Evolutionary conservation across 2,888 invertebrate species (phyloP).

Genomic region (Plagiodera versicolora): DNA sequence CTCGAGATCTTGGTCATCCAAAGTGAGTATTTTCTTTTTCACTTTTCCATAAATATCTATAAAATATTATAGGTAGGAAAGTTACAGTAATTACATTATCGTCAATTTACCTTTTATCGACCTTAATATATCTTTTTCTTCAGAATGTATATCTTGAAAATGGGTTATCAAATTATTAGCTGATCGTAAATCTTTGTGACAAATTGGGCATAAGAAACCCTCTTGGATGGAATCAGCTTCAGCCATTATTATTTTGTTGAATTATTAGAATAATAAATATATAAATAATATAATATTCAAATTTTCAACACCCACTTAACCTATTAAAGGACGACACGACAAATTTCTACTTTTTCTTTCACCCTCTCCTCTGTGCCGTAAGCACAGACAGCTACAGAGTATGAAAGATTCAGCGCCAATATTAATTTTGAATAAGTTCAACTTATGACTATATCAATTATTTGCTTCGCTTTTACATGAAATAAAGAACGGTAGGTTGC

Average conservation of each 20-base stretch:
- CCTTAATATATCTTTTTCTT: constrained; percentile 81
- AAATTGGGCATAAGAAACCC: constrained; percentile 95
- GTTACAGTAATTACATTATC: background rate
- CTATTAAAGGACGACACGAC: background rate
- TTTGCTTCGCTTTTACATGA: too few species aligned
- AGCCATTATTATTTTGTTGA: constrained; percentile 30
- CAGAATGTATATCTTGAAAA: constrained; percentile 86
- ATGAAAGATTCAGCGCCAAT: too few species aligned
- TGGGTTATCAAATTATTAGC: constrained; percentile 81
- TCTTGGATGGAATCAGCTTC: constrained; percentile 65
- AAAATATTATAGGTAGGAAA: constrained; percentile 25
- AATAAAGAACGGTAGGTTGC: too few species aligned
- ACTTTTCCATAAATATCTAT: constrained; percentile 80
- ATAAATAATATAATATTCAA: background rate
- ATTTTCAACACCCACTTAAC: background rate
- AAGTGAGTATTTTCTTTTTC: constrained; percentile 81
- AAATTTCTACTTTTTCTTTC: too few species aligned
- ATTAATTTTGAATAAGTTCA: too few species aligned
- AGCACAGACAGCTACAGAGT: too few species aligned
- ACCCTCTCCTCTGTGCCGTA: too few species aligned
- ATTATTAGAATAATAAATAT: background rate
- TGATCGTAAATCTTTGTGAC: constrained; percentile 86
- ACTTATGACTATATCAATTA: too few species aligned
- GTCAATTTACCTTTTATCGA: constrained; percentile 78
- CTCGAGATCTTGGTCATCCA: constrained; percentile 70